Percentiles rank a stretch among this genome's conserved stretches.
These are phyloP conservation scores for Apogon hyalosoma DNA, from an alignment of 2,797 vertebrate genomes.

Conservation along the genomic window DNA sequence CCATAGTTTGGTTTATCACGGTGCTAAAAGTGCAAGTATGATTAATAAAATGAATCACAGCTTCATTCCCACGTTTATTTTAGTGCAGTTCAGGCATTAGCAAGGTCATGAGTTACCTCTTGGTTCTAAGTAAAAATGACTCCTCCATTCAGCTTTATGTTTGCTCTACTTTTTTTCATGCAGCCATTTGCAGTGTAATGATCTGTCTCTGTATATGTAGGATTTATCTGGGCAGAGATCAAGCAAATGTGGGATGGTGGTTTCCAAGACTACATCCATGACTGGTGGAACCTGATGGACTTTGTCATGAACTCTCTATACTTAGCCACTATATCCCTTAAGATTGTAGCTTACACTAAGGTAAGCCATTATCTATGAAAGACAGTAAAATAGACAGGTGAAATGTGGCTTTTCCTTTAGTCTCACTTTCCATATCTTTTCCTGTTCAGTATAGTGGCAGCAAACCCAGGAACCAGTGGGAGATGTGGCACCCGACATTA, in stretches of 20 bases:
- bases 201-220: slow-evolving; percentile 74
- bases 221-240: slow-evolving; percentile 99
- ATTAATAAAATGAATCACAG: too few species aligned
- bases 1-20: too few species aligned
- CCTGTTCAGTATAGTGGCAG: slow-evolving; percentile 88
- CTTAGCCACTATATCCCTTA: slow-evolving; percentile 96
- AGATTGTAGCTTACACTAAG: slow-evolving; percentile 95
- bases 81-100: too few species aligned
- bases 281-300: slow-evolving; percentile 99
- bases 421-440: slow-evolving; percentile 6
- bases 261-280: slow-evolving; percentile 97
- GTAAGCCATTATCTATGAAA: slow-evolving; percentile 73
- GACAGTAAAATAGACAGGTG: not conserved
- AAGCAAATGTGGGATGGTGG: slow-evolving; percentile 99
- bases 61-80: too few species aligned
- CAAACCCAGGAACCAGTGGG: slow-evolving; percentile 89
- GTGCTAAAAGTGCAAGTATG: too few species aligned
- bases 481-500: slow-evolving; percentile 97
- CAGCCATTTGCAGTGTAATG: not conserved
- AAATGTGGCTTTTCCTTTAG: not conserved
- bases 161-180: not conserved
- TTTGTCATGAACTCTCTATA: slow-evolving; percentile 99
- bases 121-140: not conserved
- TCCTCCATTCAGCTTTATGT: not conserved
- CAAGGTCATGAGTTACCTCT: too few species aligned